Evolutionary conservation across 2,113 vertebrate species (phyloP).

Genomic region (Phocoena phocoena): DNA sequence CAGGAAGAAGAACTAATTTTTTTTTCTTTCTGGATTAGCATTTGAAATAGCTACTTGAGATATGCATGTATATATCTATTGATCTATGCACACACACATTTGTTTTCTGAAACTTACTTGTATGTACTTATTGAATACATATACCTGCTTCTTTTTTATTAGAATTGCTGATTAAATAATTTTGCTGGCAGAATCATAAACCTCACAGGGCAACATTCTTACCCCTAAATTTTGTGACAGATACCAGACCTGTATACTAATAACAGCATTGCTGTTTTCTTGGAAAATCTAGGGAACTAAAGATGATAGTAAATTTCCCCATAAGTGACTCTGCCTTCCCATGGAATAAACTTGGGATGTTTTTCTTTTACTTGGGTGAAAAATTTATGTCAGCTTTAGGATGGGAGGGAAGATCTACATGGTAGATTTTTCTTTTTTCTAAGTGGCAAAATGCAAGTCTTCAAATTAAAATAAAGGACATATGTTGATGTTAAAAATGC

Average conservation of each 20-base stretch:
- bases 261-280: neutral
- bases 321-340: neutral
- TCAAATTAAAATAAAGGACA: neutral
- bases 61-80: neutral
- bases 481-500: neutral
- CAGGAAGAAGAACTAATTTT: neutral
- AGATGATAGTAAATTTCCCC: neutral
- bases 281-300: neutral
- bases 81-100: neutral
- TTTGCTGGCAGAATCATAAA: conserved; percentile 41
- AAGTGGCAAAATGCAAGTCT: neutral
- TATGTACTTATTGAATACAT: neutral
- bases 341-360: neutral
- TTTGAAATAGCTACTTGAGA: neutral
- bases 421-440: neutral
- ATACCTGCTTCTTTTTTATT: neutral
- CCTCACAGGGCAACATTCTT: neutral
- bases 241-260: neutral
- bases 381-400: conserved; percentile 8
- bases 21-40: neutral
- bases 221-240: conserved; percentile 25
- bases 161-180: conserved; percentile 35
- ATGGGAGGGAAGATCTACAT: neutral
- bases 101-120: neutral
- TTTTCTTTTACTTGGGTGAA: neutral